Conservation (phyloP, 2,888 invertebrate species). For the Lordiphosa fenestrarum region DNA sequence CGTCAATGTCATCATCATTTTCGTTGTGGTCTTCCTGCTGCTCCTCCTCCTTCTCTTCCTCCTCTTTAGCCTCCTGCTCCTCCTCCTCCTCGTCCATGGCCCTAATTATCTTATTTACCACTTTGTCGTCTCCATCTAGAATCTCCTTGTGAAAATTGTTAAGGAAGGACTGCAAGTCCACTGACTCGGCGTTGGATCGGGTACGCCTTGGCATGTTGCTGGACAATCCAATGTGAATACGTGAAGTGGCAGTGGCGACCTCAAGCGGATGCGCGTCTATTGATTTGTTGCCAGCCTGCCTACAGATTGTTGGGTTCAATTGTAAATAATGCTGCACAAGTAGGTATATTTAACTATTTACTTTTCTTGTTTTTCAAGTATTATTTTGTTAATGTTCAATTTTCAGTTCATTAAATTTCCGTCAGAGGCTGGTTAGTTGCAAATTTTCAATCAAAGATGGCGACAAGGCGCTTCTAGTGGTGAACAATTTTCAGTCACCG, state of each 20-base stretch:
- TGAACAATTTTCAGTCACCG: not conserved
- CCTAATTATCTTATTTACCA: constrained; percentile 29
- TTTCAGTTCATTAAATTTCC: constrained; percentile 62
- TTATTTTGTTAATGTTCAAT: not conserved
- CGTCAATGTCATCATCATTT: constrained; percentile 71
- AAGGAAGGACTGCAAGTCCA: constrained; percentile 88
- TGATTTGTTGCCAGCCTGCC: constrained; percentile 47
- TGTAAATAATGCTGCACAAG: too few relatives aligned
- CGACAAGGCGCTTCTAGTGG: constrained; percentile 45
- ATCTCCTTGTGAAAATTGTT: constrained; percentile 92
- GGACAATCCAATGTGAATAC: constrained; percentile 4
- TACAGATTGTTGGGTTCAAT: too few relatives aligned
- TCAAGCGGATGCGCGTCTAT: constrained; percentile 38
- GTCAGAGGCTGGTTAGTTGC: constrained; percentile 63
- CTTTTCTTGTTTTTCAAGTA: too few relatives aligned
- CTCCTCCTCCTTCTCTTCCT: constrained; percentile 54
- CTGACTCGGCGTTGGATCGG: constrained; percentile 47
- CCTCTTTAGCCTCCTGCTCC: constrained; percentile 36
- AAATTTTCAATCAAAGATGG: constrained; percentile 73
- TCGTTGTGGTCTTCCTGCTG: constrained; percentile 21
- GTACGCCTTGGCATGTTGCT: constrained; percentile 42
- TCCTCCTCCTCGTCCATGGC: constrained; percentile 23
- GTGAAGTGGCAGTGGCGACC: constrained; percentile 67
- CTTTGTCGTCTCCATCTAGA: constrained; percentile 80
- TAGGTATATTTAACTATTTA: too few relatives aligned